phyloP scores from a whole-genome alignment of 2,797 vertebrate species.

The Crypturellus tataupa region DNA sequence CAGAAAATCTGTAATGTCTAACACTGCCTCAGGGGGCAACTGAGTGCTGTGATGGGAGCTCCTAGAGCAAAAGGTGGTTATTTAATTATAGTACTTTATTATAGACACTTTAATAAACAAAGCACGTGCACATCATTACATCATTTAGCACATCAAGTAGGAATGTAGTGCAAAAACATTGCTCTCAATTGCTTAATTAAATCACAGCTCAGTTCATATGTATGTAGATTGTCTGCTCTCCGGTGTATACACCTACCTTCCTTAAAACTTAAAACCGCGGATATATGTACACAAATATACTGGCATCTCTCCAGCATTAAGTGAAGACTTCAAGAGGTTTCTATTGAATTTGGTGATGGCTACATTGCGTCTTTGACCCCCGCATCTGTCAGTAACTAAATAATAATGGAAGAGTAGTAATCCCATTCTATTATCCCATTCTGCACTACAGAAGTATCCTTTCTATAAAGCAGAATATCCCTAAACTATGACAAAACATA shows the following conservation, averaged over 20 bases:
- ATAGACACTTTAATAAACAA: conserved; percentile 2
- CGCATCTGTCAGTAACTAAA: background rate
- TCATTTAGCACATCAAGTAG: background rate
- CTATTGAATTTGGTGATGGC: background rate
- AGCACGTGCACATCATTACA: background rate
- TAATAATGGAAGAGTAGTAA: background rate
- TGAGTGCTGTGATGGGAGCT: background rate
- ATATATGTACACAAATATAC: background rate
- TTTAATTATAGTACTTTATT: background rate
- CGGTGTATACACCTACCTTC: background rate
- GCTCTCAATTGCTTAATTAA: background rate
- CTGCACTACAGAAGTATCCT: background rate
- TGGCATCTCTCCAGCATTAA: background rate
- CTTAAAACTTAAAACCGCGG: background rate
- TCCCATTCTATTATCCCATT: background rate
- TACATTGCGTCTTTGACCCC: background rate
- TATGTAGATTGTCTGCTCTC: background rate
- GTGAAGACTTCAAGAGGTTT: background rate
- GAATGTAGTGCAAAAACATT: background rate
- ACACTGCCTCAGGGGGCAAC: background rate
- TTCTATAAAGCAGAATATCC: background rate
- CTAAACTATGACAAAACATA: background rate
- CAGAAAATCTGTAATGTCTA: background rate
- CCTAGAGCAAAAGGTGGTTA: background rate
- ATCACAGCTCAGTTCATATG: background rate